Conservation (phyloP, 1,140 invertebrate species). For the Calliopsis andreniformis region DNA sequence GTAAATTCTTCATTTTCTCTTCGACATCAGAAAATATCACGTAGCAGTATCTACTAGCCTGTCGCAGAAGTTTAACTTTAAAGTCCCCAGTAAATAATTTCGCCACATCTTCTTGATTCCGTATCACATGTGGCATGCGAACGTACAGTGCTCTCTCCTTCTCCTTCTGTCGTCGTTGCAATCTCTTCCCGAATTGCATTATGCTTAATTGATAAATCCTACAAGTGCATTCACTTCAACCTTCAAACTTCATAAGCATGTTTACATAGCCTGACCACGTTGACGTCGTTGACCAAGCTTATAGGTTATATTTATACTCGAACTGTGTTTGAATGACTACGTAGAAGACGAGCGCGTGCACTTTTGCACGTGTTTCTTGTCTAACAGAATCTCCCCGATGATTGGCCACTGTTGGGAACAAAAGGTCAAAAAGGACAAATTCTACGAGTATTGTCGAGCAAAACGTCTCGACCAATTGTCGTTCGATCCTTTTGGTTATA, state of each 20-base stretch:
- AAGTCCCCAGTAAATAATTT: constrained; percentile 68
- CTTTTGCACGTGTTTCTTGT: not conserved
- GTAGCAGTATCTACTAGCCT: constrained; percentile 68
- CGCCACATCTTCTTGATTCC: constrained; percentile 60
- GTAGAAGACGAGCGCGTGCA: constrained; percentile 21
- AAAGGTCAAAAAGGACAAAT: constrained; percentile 31
- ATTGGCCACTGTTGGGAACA: not conserved
- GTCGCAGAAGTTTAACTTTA: constrained; percentile 67
- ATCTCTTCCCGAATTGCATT: not conserved
- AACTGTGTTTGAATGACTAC: not conserved
- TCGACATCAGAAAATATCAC: constrained; percentile 67
- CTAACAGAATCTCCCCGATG: not conserved
- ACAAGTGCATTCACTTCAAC: not conserved
- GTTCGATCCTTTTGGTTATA: not conserved
- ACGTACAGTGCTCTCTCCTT: constrained; percentile 68
- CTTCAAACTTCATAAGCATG: not conserved
- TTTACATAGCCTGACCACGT: not conserved
- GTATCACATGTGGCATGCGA: constrained; percentile 66
- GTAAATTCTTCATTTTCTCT: constrained; percentile 65
- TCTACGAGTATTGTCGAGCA: not conserved
- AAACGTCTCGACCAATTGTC: constrained; percentile 5
- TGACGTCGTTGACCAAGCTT: not conserved
- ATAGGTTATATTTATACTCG: constrained; percentile 10
- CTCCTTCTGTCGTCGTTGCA: constrained; percentile 13
- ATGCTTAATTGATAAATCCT: not conserved